These are phyloP conservation scores for Calypte anna DNA, from an alignment of 2,113 vertebrate genomes.

Conservation along the genomic window DNA sequence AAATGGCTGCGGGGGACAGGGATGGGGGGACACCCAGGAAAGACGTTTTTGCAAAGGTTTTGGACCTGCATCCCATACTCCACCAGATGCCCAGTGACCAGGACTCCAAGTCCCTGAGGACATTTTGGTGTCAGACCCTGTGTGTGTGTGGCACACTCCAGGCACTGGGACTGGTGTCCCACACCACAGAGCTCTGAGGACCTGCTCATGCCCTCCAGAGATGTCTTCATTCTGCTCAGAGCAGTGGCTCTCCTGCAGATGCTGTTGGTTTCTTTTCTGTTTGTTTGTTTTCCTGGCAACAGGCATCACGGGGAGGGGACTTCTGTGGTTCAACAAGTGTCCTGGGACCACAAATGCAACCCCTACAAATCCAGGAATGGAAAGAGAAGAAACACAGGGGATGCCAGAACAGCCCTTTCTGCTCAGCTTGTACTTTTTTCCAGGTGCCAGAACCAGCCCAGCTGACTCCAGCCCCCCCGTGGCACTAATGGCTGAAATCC, in stretches of 20 bases:
- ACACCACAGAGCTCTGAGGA: not conserved
- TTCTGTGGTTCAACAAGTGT: not conserved
- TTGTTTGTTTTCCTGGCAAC: slow-evolving; percentile 8
- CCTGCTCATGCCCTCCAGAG: not conserved
- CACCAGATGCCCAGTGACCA: not conserved
- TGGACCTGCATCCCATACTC: not conserved
- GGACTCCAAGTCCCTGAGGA: not conserved
- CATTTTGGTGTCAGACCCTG: not conserved
- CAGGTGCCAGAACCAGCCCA: not conserved
- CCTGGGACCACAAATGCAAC: not conserved
- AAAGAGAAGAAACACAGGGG: not conserved
- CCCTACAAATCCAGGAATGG: not conserved
- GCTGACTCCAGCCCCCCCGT: not conserved
- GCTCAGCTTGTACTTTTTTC: not conserved
- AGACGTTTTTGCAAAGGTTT: not conserved
- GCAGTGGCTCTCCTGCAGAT: not conserved
- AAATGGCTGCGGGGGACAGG: not conserved
- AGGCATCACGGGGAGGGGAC: not conserved
- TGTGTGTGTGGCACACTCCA: not conserved
- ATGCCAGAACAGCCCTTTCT: not conserved
- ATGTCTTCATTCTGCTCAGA: not conserved
- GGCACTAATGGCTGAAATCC: not conserved
- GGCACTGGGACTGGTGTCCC: not conserved
- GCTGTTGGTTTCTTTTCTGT: not conserved
- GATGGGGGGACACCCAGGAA: not conserved